Base-by-base conservation (phyloP, 2,797 vertebrate species). In the Centroberyx gerrardi region DNA sequence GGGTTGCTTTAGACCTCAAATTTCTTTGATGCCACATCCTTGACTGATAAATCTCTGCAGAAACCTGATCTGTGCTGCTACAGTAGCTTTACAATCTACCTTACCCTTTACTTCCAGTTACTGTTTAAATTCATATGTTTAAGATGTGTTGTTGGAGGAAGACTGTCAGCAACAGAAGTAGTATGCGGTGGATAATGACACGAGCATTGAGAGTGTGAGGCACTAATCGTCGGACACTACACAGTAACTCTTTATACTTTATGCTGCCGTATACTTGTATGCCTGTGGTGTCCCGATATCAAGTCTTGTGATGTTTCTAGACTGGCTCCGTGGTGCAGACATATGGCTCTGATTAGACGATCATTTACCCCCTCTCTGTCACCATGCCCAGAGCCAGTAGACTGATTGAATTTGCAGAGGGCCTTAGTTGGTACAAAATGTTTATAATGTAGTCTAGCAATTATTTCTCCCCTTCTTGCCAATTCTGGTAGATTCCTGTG, bases 301-400 rank as follows among this genome's bases (percentile, higher is more conserved):
- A 82, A 90, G 78, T 68, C 78, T 55, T 73, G 90, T 87, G 88
- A 86, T 88, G 87, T 87, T 80, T 87, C 84, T 85, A 72, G 73
- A 88, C 81, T 56, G 87, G 86, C 84, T 87, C 76, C 81, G 82
- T 87, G 86, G 75, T 89, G 88, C 74, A 91, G 88, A 88, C 94
- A 95, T 94, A 79, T 95, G 95, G 92, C 85, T 94, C 84, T 93
- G 93, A 94, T 96, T 94, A 94, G 85, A 81, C 61, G 72, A 90
- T 88, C 81, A 75, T 92, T 93, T 91, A 90, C 90, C 87, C 90
- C 90, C 85, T 81, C 75, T 85, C 87, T 93, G 91, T 91, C 92
- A 78, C 82, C 78, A 56, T 91, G 90, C 92, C 93, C 92, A 88
- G 93, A 93, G 81, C 88, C 83, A 78, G 90, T 62, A 76, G 90